phyloP scores from a whole-genome alignment of 2,797 vertebrate species.

The Steatocranus sp. region DNA sequence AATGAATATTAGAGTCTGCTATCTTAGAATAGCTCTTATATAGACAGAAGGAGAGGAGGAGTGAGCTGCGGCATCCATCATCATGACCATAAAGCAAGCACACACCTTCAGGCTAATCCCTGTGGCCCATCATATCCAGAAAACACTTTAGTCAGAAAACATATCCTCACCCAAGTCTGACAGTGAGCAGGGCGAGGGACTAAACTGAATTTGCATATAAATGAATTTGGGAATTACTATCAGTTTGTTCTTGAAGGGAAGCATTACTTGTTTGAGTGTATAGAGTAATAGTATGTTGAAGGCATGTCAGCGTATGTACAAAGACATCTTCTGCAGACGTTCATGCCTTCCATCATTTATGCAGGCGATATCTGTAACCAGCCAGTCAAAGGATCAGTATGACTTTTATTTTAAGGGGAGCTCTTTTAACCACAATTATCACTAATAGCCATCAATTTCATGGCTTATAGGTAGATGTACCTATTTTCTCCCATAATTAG shows the following conservation, averaged over 20 bases:
- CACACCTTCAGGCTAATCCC: slow-evolving; percentile 26
- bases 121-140: background rate
- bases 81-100: slow-evolving; percentile 17
- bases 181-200: slow-evolving; percentile 2
- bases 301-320: background rate
- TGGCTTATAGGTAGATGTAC: background rate
- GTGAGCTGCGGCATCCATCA: slow-evolving; percentile 29
- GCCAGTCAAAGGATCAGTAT: background rate
- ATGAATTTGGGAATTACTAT: slow-evolving; percentile 41
- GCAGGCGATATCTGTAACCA: background rate
- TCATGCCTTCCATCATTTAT: background rate
- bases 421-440: background rate
- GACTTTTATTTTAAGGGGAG: background rate
- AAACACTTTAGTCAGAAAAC: slow-evolving; percentile 21
- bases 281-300: slow-evolving; percentile 13
- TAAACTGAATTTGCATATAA: slow-evolving; percentile 53
- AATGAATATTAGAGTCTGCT: background rate
- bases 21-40: background rate
- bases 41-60: background rate
- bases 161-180: slow-evolving; percentile 16
- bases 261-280: background rate
- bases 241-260: slow-evolving; percentile 34
- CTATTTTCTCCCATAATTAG: background rate
- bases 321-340: background rate
- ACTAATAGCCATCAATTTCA: background rate